Evolutionary conservation across 1,140 invertebrate species (phyloP), one percentile per base, ranked within the genome.

Genomic region (Daktulosphaira vitifoliae): DNA sequence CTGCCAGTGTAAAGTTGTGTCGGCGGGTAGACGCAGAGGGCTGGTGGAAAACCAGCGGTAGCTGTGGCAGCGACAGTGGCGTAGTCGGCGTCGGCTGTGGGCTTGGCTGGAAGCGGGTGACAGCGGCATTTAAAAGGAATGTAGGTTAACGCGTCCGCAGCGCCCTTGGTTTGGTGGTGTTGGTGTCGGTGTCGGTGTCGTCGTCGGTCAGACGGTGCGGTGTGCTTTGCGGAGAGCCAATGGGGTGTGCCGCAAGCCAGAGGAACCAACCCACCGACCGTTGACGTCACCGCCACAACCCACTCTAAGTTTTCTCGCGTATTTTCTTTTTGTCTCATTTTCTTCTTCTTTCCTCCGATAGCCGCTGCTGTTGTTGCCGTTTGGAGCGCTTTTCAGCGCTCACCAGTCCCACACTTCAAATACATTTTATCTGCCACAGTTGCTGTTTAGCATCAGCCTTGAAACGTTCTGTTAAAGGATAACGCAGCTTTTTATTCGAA

Each of bases 211-310:
- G 62, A 68, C 59, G 68, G 68, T 68, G 64, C 62, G 67, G 56
- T 66, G 68, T 68, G 68, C 68, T 68, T 69, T 71, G 70, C 67
- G 70, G 70, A 66, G 69, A 67, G 68, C 70, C 70, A 71, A 71
- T 71, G 70, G 66, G 70, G 70, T 65, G 68, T 66, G 66, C 69
- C 70, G 66, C 68, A 69, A 59, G 54, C 54, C 54, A 18, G 54
- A 25, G 54, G 54, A 59, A 59, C 54, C 54, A 59, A 59, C 54
- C 54, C 54, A 59, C 54, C 54, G 54, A 9, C 18, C 18, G 54
- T 37, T 59, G 54, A 59, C 54, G 54, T 59, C 54, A 59, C 54
- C 54, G 54, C 54, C 52, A 46, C 54, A 20, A 54, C 59, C 54
- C 59, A 56, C 48, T 54, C 66, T 38, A 23, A 54, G 42, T 53